Evolutionary conservation across 2,797 vertebrate species (phyloP).

Genomic region (Avahi laniger): DNA sequence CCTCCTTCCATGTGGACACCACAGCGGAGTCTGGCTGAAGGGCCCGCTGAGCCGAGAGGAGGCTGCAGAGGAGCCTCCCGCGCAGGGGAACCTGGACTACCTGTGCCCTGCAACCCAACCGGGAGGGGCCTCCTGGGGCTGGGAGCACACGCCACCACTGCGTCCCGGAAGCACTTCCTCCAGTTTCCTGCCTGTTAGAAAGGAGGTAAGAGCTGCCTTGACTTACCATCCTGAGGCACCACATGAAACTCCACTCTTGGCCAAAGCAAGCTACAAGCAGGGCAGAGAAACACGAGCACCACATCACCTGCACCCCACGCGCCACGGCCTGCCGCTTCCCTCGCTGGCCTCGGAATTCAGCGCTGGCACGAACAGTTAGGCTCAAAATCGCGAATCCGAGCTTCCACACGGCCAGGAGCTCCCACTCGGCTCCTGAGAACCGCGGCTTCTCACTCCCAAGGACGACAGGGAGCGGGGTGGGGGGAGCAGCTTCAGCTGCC

Average conservation of each 20-base stretch:
- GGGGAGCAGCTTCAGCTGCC: neutral
- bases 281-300: neutral
- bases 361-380: fast-evolving
- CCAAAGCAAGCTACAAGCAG: neutral
- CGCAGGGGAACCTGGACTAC: neutral
- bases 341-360: fast-evolving
- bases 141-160: no score
- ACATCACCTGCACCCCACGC: neutral
- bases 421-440: neutral
- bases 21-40: fast-evolving
- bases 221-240: neutral
- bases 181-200: fast-evolving
- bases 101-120: neutral
- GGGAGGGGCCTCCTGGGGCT: fast-evolving
- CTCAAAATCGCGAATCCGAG: fast-evolving
- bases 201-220: neutral
- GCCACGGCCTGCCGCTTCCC: fast-evolving
- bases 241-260: neutral
- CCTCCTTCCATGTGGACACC: fast-evolving
- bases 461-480: neutral
- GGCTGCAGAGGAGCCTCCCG: neutral
- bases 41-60: neutral
- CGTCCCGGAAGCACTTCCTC: neutral
- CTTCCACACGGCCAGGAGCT: fast-evolving
- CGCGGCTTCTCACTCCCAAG: neutral